Base-by-base conservation (phyloP, 2,888 invertebrate genomes). In the Ischnus inquisitorius region DNA sequence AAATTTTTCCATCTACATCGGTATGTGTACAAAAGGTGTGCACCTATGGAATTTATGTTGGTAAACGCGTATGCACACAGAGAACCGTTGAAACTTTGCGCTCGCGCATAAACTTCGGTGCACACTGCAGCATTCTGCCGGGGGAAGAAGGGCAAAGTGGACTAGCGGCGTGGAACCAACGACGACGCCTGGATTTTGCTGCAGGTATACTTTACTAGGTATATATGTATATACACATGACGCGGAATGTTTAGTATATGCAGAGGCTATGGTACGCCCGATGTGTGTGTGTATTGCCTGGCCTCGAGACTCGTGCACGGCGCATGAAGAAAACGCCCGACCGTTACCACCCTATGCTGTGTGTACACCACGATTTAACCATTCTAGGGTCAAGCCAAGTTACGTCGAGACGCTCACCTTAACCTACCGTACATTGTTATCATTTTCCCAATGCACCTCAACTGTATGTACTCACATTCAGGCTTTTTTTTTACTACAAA, bases 101-200 rank as follows among this genome's bases (percentile, higher is more conserved):
- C 57, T 78, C 64, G 84, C 65, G 48, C 69, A 75, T 84, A 81
- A 84, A 78, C 74, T 84, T 78, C 6, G 43, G 62, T 60, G 71
- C 25, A 75, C 54, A 68, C 48, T 25, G 46, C 68, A 8, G n/a
- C 28, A 48, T 19, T 34, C 39, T 43, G 65, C 67, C 51, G 16
- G 3, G 54, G 54, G 65, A n/a, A n/a, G n/a, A n/a, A 79, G 74
- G 57, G 25, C 57, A 74, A 74, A 74, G 81, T 75, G 65, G 64
- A 65, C 69, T 28, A 74, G 64, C 46, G n/a, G 64, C 41, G 74
- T 69, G 74, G 64, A 64, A 74, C 74, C 48, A 69, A 69, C 64
- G 69, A 34, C 39, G 39, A 39, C 78, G 71, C 77, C 39, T 71
- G 77, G 71, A 60, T 65, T 77, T 57, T 60, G 39, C 62, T 62